Base-by-base conservation (phyloP, 1,140 invertebrate species). In the Drosophila pruinosa region DNA sequence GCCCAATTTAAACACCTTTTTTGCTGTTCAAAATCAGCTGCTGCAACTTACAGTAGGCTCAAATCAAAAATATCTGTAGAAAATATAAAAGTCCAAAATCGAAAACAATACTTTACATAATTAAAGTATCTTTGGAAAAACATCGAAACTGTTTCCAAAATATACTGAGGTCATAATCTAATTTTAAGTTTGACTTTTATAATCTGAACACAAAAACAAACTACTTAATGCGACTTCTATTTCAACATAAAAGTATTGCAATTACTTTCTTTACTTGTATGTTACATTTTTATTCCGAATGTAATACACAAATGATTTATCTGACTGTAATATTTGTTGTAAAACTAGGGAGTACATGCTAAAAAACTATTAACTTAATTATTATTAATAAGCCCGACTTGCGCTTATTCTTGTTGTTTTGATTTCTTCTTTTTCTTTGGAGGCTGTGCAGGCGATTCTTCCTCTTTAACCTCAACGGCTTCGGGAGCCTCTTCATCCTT, bases 391-490 rank as follows among this genome's bases (percentile, higher is more conserved):
- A 65, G 15, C 21, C n/a, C 31, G 71, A 22, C 7, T 19, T 24
- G 50, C 5, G 26, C 61, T 31, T 64, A 38, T 58, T 82, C 78
- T 53, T 86, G 82, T 4, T 82, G 74, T 48, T 86, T 86, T 17
- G 83, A 89, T 50, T 88, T 88, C 72, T 88, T 88, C 78, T 89
- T 88, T 72, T 88, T 88, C 74, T 89, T 88, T n/a, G 74, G 14
- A 36, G 83, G 82, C 58, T 80, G 75, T 39, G 63, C 72, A 5
- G 72, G 48, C 54, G 89, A 67, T 62, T 82, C 73, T 31, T 74
- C 72, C 4, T 83, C 89, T 15, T 78, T 47, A 91, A 91, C 78
- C 92, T 92, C 62, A 92, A 92, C 63, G 91, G 92, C 73, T 52
- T 91, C 81, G 2, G 38, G 59, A 5, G 57, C 52, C 57, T 81